These are phyloP conservation scores for Pyralis farinalis DNA, from an alignment of 2,888 invertebrate species.

Conservation along the genomic window DNA sequence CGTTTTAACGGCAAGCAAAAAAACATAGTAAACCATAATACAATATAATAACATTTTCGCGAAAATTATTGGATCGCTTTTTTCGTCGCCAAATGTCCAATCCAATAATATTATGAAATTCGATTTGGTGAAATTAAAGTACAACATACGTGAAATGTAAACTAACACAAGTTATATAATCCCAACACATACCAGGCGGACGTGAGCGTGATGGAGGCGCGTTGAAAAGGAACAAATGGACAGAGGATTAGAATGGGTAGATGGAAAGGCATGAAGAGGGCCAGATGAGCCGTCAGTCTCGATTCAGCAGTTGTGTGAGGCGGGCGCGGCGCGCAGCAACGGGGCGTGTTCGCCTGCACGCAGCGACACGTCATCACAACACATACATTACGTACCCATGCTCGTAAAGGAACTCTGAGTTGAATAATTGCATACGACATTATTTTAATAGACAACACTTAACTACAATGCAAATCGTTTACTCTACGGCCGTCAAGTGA, in stretches of 20 bases:
- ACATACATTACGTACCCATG: conserved; percentile 2
- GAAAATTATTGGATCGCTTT: too few species aligned
- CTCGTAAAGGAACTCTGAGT: not conserved
- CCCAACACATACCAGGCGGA: not conserved
- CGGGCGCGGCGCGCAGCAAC: conserved; percentile 57
- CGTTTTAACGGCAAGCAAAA: too few species aligned
- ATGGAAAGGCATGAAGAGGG: conserved; percentile 15
- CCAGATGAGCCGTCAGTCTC: conserved; percentile 16
- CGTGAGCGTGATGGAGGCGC: not conserved
- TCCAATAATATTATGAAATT: too few species aligned
- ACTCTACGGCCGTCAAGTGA: too few species aligned
- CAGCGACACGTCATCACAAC: conserved; percentile 19
- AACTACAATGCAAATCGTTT: too few species aligned
- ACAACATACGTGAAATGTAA: too few species aligned
- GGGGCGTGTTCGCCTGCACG: conserved; percentile 69
- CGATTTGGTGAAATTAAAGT: too few species aligned
- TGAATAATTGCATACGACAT: not conserved
- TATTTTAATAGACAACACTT: too few species aligned
- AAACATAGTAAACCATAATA: too few species aligned
- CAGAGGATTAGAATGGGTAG: conserved; percentile 13
- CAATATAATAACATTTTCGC: too few species aligned
- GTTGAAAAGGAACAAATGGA: conserved; percentile 1
- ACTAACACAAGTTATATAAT: not conserved
- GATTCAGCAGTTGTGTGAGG: conserved; percentile 47
- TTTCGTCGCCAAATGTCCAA: too few species aligned